Conservation (phyloP, 2,113 vertebrate genomes). For the Origma solitaria region DNA sequence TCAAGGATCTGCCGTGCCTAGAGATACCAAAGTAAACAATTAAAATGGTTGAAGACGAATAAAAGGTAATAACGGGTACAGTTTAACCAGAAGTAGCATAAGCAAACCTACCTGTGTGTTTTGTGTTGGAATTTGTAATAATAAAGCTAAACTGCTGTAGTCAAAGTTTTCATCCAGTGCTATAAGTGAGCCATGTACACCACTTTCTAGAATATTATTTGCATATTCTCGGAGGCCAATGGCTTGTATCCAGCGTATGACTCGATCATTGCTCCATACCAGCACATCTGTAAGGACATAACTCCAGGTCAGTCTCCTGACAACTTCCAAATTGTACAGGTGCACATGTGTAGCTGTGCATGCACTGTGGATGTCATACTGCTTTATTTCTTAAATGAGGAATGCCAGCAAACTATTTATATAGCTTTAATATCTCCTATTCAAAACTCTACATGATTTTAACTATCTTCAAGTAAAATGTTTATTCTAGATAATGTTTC, state of each 20-base stretch:
- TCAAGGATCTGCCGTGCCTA: constrained; percentile 99
- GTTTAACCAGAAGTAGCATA: not conserved
- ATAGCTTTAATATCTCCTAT: not conserved
- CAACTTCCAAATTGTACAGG: not conserved
- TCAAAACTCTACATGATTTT: not conserved
- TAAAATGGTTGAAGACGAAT: not conserved
- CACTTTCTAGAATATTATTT: constrained; percentile 94
- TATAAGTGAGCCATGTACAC: constrained; percentile 93
- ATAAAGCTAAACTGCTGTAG: constrained; percentile 94
- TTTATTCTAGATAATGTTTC: not conserved
- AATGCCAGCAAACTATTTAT: not conserved
- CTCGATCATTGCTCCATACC: constrained; percentile 96
- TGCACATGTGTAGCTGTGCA: not conserved
- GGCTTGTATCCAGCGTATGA: constrained; percentile 97
- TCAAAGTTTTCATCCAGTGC: constrained; percentile 97
- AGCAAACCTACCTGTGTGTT: constrained; percentile 85
- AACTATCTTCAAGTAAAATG: not conserved
- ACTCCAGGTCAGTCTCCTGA: not conserved
- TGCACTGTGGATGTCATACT: not conserved
- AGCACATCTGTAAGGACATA: constrained; percentile 82
- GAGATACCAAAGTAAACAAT: constrained; percentile 63
- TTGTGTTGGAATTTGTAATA: constrained; percentile 97
- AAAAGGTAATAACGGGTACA: not conserved
- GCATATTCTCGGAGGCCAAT: constrained; percentile 96
- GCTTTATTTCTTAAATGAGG: not conserved